These are phyloP conservation scores for Lasioglossum marginatum DNA, from an alignment of 2,888 invertebrate species.

Conservation along the genomic window DNA sequence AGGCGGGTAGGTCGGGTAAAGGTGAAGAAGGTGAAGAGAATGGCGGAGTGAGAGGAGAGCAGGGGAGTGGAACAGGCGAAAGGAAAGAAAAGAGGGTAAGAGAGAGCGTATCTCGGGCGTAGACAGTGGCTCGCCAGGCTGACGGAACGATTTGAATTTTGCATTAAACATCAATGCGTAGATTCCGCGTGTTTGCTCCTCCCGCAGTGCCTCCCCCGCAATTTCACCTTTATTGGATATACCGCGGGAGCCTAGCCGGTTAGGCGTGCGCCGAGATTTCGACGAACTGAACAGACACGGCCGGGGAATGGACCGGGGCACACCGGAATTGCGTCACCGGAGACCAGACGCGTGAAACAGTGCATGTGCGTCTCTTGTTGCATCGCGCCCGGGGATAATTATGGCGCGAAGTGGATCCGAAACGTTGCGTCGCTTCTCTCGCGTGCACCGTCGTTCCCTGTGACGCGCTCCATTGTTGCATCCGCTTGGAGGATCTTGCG, in stretches of 20 bases:
- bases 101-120: slow-evolving; percentile 27
- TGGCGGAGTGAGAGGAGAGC: background rate
- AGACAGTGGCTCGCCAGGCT: slow-evolving; percentile 46
- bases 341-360: slow-evolving; percentile 9
- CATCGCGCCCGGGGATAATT: slow-evolving; percentile 2
- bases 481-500: background rate
- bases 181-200: slow-evolving; percentile 71
- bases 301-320: background rate
- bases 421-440: background rate
- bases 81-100: slow-evolving; percentile 35
- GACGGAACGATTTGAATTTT: slow-evolving; percentile 81
- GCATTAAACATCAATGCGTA: slow-evolving; percentile 83
- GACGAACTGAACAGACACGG: slow-evolving; percentile 27
- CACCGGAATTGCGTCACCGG: slow-evolving; percentile 12
- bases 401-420: slow-evolving; percentile 8
- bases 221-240: slow-evolving; percentile 80
- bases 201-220: slow-evolving; percentile 72
- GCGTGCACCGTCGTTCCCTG: background rate
- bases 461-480: background rate
- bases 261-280: slow-evolving; percentile 32
- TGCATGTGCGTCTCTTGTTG: slow-evolving; percentile 20
- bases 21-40: slow-evolving; percentile 4
- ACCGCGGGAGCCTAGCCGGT: slow-evolving; percentile 38
- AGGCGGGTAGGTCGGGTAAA: background rate
- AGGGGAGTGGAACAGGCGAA: background rate